Evolutionary conservation across 2,113 vertebrate genomes (phyloP), one percentile per base, ranked within the genome.

Genomic region (Sinocyclocheilus anshuiensis): DNA sequence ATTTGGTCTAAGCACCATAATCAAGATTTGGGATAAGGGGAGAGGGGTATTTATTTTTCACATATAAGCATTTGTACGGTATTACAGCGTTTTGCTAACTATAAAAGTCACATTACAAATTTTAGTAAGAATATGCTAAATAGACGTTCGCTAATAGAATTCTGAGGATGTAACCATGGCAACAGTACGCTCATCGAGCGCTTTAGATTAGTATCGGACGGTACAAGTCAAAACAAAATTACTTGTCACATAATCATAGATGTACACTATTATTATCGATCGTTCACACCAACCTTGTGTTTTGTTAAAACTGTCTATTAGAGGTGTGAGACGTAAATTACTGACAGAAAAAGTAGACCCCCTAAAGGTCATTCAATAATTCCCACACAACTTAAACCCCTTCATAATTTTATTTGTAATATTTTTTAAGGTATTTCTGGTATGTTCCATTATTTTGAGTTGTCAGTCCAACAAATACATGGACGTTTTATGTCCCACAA

Each of bases 381-480:
- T 76, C 13, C 42, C 74, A 76, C 74, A 50, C n/a, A 8, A 76
- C 72, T 75, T n/a, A 71, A 71, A 20, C 33, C 39, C 71, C 18
- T 6, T 74, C 10, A 74, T 42, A 2, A 20, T 11, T 72, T 11
- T 11, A 72, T 45, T 24, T n/a, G 0, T 53, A 15, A 18, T 6
- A 1, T 4, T 50, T 24, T 36, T 57, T 9, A 55, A 36, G 6
- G 11, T 48, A 22, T 81, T 67, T 50, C 12, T 67, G 16, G 11
- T 42, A 36, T 5, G n/a, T 65, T 65, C 22, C n/a, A n/a, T 50
- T 77, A 9, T 77, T 55, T 26, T 77, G 24, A 50, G 16, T 20
- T 24, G 36, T 81, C 12, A 26, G 20, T 61, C 4, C 78, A 80
- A 63, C 22, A 65, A 61, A 81, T 65, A 42, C 61, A 42, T 80